These are phyloP conservation scores for Polydrusus tereticollis DNA, from an alignment of 2,888 invertebrate species.

Conservation along the genomic window DNA sequence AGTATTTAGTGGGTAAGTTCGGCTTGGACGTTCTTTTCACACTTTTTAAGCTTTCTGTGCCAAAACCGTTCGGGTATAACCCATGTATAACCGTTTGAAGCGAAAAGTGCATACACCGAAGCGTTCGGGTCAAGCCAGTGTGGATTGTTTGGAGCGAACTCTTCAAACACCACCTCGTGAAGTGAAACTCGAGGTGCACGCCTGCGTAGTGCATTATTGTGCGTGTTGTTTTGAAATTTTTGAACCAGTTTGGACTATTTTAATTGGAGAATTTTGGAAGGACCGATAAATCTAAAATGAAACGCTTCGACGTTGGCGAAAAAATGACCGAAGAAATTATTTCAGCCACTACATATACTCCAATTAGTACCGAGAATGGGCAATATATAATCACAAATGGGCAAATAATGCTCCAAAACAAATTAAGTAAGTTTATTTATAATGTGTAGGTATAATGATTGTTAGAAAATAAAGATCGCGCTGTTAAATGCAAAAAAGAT, in stretches of 20 bases:
- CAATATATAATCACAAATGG: background rate
- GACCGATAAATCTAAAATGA: background rate
- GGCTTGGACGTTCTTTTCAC: background rate
- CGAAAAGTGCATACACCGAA: background rate
- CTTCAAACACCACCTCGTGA: background rate
- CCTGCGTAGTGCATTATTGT: background rate
- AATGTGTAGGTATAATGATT: background rate
- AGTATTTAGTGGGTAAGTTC: background rate
- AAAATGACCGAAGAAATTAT: background rate
- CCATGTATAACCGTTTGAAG: background rate
- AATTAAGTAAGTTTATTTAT: background rate
- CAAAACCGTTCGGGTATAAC: background rate
- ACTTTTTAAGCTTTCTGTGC: background rate
- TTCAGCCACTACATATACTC: background rate
- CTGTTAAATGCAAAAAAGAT: no score
- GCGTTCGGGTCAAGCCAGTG: background rate
- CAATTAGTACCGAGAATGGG: background rate
- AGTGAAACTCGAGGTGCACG: background rate
- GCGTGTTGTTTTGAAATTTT: background rate
- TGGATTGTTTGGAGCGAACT: background rate
- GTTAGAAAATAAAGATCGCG: background rate
- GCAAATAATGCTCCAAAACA: background rate
- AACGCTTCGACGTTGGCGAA: background rate
- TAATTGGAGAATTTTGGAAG: background rate
- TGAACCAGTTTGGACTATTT: background rate